Evolutionary conservation across 2,888 invertebrate genomes (phyloP), one percentile per base, ranked within the genome.

Genomic region (Pyrochroa serraticornis): DNA sequence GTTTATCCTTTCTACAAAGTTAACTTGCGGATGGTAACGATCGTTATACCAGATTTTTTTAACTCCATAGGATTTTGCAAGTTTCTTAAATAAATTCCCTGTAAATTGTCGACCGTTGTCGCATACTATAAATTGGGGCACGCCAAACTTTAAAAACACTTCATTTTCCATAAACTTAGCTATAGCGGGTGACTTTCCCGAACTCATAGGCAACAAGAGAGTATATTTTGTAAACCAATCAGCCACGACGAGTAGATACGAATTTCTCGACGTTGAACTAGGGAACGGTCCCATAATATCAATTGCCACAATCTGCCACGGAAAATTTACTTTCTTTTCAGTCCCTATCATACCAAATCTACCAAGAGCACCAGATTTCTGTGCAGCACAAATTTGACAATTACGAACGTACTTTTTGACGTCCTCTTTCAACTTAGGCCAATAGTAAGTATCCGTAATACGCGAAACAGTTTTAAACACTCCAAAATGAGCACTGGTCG

Each of bases 201-300:
- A 34, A 1, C 53, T 52, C 9, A 64, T 10, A 0, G 64, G 53
- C 10, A 58, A 39, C 13, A 58, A 12, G 6, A 51, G 33, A 1
- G 37, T 44, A 30, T 7, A 62, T n/a, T 62, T 63, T 9, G 43
- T 60, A 34, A 62, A 64, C 12, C 10, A 46, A 22, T 63, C 60
- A 9, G 41, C 33, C 1, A 63, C 48, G 14, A 56, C 38, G 7
- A 61, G 43, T 7, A 63, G n/a, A 10, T 35, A 52, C 1, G n/a
- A n/a, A 31, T 52, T 10, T 1, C 60, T 41, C 9, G 22, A 30
- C 1, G 13, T 38, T 1, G 59, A 53, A 3, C 31, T 7, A 1
- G 58, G 60, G 1, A 63, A 31, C 8, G 60, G 63, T 6, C 59
- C 62, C 14, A 66, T 45, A 6, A 69, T 44, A 51, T 69, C 3